Evolutionary conservation across 2,797 vertebrate genomes (phyloP), one percentile per base, ranked within the genome.

Genomic region (Syngnathus rostellatus): DNA sequence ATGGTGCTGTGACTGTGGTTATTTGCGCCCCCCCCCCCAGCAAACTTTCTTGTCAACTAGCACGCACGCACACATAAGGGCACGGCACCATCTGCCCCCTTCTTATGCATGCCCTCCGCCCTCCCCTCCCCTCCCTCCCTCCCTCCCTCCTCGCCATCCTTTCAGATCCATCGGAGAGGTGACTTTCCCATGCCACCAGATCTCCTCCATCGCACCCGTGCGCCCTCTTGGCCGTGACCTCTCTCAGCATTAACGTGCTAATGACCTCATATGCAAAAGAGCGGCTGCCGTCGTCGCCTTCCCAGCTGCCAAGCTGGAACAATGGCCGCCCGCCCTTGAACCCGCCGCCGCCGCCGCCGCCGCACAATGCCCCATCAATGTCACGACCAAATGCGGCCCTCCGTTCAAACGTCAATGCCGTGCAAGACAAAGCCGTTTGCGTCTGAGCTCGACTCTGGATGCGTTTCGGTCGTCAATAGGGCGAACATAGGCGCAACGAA

Each of bases 141-240:
- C 63, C 69, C 31, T 31, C 31, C 31, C 31, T 31, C 31, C 31
- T 31, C 41, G 41, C 51, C 58, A 38, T 78, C 85, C 74, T 80
- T 91, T 91, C 87, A 90, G 73, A 76, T 68, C 74, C 68, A 78
- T 79, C 77, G 80, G 69, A 11, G 84, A 86, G 90, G 91, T 92
- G 88, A 92, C 89, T 92, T 92, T 92, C 91, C 91, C 91, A 92
- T 91, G 91, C 89, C 88, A 90, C 86, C 62, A 70, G 68, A 75
- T 66, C 79, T 64, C 78, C 75, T 51, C 65, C 23, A 66, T 73
- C 63, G 80, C 78, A 68, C 75, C 76, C 82, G 69, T 31, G 75
- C 81, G 78, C 82, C 81, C 71, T 80, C 77, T 83, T 69, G 64
- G 70, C 70, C 50, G 51, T 85, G 87, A 89, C 86, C 85, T 83